Evolutionary conservation across 2,113 vertebrate genomes (phyloP), one percentile per base, ranked within the genome.

Genomic region (Lichenostomus cassidix): DNA sequence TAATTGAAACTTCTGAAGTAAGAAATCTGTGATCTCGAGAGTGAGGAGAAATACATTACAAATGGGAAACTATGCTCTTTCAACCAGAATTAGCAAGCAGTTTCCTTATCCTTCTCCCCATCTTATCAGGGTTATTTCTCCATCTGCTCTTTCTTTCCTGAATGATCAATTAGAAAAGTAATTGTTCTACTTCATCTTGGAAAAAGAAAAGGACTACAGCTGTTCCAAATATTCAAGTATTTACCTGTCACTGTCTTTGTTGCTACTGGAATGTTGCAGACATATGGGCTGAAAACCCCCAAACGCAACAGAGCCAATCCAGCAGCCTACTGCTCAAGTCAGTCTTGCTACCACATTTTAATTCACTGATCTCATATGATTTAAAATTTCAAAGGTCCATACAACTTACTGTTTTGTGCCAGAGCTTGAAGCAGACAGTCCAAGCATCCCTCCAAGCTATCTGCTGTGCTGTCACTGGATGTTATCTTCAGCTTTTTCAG

Each of bases 401-500:
- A 85, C 64, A 96, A 98, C 99, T 99, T 98, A 99, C 99, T 99
- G 97, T 99, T 99, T 95, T 99, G 98, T 97, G 98, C 97, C 91
- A 99, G 97, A 23, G 99, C 99, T 97, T 99, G 99, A 94, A 99
- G 99, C 92, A 99, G 97, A 96, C 98, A 99, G 97, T 99, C 99
- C 98, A 99, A 98, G 69, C 99, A 99, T 95, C 98, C 98, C 95
- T 99, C 99, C 96, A 99, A 97, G 62, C 98, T 98, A 97, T 99
- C 99, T 35, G 98, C 96, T 83, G 98, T 94, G 91, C 97, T 98
- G 97, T 99, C 99, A 77, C 97, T 97, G 31, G 98, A 98, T 35
- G 98, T 98, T 84, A 99, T 98, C 98, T 99, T 99, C 98, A 99
- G 98, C 86, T 99, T 99, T 98, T 99, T 98, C 97, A 99, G 97